Conservation (phyloP, 2,113 vertebrate species). For the Axis porcinus region DNA sequence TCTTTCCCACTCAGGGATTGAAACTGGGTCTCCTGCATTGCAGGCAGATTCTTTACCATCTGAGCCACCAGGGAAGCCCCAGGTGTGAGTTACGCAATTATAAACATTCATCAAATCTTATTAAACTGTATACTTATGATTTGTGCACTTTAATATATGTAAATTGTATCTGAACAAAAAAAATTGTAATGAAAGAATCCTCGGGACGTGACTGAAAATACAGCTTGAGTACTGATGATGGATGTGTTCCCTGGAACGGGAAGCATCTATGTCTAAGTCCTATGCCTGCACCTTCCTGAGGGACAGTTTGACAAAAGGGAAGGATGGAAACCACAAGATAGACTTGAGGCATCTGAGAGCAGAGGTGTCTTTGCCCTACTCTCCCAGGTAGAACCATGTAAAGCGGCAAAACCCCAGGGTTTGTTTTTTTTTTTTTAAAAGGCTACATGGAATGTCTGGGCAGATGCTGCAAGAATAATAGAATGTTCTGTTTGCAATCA, state of each 20-base stretch:
- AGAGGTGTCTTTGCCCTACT: background rate
- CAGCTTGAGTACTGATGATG: background rate
- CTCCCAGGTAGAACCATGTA: background rate
- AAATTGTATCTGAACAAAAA: background rate
- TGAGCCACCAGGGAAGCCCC: background rate
- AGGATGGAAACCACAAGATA: background rate
- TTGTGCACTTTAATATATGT: background rate
- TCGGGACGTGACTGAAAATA: background rate
- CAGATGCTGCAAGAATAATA: background rate
- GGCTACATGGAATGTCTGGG: background rate
- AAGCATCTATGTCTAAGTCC: background rate
- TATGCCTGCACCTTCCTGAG: background rate
- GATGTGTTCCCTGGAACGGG: background rate
- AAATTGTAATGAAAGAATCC: background rate
- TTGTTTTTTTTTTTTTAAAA: background rate
- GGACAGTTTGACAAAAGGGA: background rate
- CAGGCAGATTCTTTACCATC: background rate
- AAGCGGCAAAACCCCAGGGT: background rate
- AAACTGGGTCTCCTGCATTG: background rate
- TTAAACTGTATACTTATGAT: background rate
- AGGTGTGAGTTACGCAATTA: background rate
- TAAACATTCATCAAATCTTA: background rate
- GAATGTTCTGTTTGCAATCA: background rate
- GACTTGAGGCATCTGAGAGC: background rate
- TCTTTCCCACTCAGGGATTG: background rate